Evolutionary conservation across 1,140 invertebrate genomes (phyloP), one percentile per base, ranked within the genome.

Genomic region (Pseudoatta argentina): DNA sequence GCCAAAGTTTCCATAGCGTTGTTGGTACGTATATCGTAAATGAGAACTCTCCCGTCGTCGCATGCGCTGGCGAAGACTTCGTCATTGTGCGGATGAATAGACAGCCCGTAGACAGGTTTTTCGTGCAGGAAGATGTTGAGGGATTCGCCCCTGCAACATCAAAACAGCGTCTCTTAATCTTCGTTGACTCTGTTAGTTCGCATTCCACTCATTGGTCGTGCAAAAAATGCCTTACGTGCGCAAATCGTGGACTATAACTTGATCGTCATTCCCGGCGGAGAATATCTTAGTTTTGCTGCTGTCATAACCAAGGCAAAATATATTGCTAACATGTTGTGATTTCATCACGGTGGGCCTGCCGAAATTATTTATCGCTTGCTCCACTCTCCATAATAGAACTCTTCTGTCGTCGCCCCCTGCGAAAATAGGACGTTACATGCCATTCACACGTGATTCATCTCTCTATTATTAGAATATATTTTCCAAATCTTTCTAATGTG

Each of bases 201-300:
- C 39, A 12, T n/a, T 27, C 18, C 14, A 0, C 1, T 14, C 10
- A 53, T 51, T n/a, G 14, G 14, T 72, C 16, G 34, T 48, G 16
- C 3, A 63, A 73, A 6, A 48, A 53, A 16, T 85, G 61, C 48
- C 96, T 96, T 96, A 98, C 97, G 97, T 98, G 93, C 94, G 91
- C 73, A 97, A 94, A 95, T 98, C 97, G 94, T 98, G 98, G n/a
- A 98, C 96, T 81, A 98, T 97, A 61, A 99, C 98, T 95, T 98
- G 97, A 93, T 99, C 98, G 96, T 99, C 98, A 95, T 99, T 99
- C 71, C 98, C 98, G 82, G 98, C 98, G 51, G 98, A 99, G 94
- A 98, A 98, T 89, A 99, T 96, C 93, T 97, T 97, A 34, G 96
- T 96, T 92, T 98, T 98, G 59, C 96, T 96, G 87, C 96, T 97